These are phyloP conservation scores for Lepidostoma basale DNA, from an alignment of 1,140 invertebrate genomes.

Conservation along the genomic window DNA sequence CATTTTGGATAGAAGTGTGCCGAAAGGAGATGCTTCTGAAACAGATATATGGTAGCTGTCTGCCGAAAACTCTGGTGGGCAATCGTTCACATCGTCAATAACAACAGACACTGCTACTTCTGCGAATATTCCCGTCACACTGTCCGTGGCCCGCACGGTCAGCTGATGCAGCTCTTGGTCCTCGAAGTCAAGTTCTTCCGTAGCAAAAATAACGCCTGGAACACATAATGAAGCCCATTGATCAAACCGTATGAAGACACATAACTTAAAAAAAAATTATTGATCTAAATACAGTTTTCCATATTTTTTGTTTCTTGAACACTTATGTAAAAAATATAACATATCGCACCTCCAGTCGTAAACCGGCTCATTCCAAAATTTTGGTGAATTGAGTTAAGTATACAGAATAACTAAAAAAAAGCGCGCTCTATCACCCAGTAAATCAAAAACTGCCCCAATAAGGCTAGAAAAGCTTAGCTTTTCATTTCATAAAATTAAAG, in stretches of 20 bases:
- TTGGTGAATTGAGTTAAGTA: too few species aligned
- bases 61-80: conserved; percentile 76
- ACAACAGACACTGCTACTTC: conserved; percentile 79
- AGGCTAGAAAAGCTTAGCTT: too few species aligned
- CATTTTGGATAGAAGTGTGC: conserved; percentile 74
- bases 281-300: too few species aligned
- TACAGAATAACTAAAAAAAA: too few species aligned
- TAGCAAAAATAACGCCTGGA: conserved; percentile 78
- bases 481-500: too few species aligned
- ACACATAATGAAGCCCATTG: not conserved
- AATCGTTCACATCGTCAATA: conserved; percentile 84
- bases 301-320: too few species aligned
- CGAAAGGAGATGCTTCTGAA: conserved; percentile 78
- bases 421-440: too few species aligned
- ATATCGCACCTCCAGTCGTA: too few species aligned
- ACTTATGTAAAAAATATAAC: too few species aligned
- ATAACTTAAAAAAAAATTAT: not conserved
- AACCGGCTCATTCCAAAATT: too few species aligned
- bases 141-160: conserved; percentile 81
- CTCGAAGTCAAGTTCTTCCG: conserved; percentile 85
- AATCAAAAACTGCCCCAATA: too few species aligned
- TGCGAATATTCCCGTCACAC: conserved; percentile 77
- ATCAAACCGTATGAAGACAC: not conserved
- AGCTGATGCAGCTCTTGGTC: conserved; percentile 76
- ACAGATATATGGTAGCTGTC: conserved; percentile 81